Evolutionary conservation across 2,797 vertebrate genomes (phyloP).

Genomic region (Sebastes elongatus): DNA sequence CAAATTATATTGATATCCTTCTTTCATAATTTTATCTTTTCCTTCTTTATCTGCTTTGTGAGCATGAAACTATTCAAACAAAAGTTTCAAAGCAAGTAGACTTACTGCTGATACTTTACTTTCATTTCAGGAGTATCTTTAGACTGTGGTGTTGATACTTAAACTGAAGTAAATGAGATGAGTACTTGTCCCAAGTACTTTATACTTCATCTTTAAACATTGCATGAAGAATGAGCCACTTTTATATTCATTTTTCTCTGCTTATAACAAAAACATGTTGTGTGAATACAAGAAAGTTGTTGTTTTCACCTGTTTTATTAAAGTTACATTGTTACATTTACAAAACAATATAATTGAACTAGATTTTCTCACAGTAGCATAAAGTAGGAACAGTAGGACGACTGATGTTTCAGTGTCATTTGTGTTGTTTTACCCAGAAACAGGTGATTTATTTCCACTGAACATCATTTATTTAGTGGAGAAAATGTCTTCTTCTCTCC

Average conservation of each 20-base stretch:
- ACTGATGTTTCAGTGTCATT: neutral
- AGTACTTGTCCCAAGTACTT: neutral
- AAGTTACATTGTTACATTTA: accelerated
- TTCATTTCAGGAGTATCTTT: neutral
- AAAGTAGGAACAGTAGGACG: neutral
- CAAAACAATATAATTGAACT: neutral
- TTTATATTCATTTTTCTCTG: neutral
- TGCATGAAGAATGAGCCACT: neutral
- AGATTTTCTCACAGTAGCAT: neutral
- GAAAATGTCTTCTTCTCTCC: neutral
- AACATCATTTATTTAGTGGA: neutral
- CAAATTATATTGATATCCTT: neutral
- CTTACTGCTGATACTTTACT: neutral
- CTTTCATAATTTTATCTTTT: neutral
- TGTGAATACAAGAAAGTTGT: neutral
- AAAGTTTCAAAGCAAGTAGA: neutral
- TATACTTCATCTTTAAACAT: neutral
- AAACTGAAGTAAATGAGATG: neutral
- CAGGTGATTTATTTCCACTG: neutral
- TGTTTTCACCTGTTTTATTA: neutral
- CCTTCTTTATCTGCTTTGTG: neutral
- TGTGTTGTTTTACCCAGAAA: neutral
- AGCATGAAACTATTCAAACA: neutral
- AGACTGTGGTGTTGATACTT: neutral
- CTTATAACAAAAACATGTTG: neutral